phyloP scores from a whole-genome alignment of 2,888 invertebrate species.

The Cyclophora albipunctata region DNA sequence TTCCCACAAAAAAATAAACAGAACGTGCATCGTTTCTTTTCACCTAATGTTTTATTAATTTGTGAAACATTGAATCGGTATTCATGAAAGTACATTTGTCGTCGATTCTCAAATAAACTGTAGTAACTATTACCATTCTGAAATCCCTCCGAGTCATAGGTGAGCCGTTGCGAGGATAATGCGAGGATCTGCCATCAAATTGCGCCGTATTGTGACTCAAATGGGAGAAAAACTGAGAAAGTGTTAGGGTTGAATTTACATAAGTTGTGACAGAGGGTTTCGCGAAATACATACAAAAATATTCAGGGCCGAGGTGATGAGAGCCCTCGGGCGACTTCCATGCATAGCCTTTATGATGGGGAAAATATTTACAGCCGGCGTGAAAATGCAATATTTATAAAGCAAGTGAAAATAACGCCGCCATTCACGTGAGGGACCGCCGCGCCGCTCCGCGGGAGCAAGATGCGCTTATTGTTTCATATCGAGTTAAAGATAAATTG shows the following conservation, averaged over 20 bases:
- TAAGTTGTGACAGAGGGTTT: conserved; percentile 72
- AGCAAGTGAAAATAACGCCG: conserved; percentile 43
- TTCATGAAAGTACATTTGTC: conserved; percentile 16
- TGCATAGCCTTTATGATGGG: conserved; percentile 63
- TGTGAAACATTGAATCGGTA: no score
- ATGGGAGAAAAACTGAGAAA: conserved; percentile 69
- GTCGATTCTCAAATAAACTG: conserved; percentile 45
- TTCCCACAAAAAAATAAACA: conserved; percentile 46
- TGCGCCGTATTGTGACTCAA: conserved; percentile 68
- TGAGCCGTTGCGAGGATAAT: conserved; percentile 57
- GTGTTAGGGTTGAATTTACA: conserved; percentile 71
- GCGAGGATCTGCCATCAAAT: conserved; percentile 62
- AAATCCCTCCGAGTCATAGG: conserved; percentile 41
- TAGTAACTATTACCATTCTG: conserved; percentile 53
- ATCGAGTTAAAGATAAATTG: conserved; percentile 40
- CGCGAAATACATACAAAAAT: conserved; percentile 59
- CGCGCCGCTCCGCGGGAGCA: conserved; percentile 21
- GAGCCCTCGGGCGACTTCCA: conserved; percentile 59
- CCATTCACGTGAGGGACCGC: conserved; percentile 33
- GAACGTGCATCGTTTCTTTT: conserved; percentile 35
- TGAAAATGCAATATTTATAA: conserved; percentile 63
- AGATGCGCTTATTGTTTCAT: conserved; percentile 52
- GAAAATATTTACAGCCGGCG: conserved; percentile 65
- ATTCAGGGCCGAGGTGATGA: conserved; percentile 71
- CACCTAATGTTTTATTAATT: conserved; percentile 12